Percentiles rank a stretch among this genome's conserved stretches.
Conservation (phyloP, 2,113 vertebrate genomes). For the Gnathonemus longibarbis region DNA sequence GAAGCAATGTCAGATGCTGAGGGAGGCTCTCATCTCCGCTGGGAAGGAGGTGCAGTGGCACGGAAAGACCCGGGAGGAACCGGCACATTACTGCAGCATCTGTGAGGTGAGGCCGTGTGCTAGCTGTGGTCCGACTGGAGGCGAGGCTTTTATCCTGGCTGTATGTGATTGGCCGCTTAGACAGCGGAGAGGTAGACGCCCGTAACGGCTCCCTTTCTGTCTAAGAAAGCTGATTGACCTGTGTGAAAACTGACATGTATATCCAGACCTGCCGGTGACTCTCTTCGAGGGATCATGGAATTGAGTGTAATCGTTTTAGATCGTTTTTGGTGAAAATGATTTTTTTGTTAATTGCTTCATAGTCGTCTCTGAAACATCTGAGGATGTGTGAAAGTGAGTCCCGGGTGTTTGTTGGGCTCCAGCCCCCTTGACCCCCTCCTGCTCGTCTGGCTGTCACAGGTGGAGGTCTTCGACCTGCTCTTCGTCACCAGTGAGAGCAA, state of each 20-base stretch:
- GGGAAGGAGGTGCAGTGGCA: conserved; percentile 90
- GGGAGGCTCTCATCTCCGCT: conserved; percentile 78
- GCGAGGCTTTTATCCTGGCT: background rate
- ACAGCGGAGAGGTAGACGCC: background rate
- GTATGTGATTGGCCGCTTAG: background rate
- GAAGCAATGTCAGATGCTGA: conserved; percentile 93
- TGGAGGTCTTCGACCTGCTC: conserved; percentile 96
- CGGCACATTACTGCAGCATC: conserved; percentile 97
- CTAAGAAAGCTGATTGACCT: background rate
- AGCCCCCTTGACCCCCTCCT: background rate
- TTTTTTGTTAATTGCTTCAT: background rate
- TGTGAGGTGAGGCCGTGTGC: conserved; percentile 73
- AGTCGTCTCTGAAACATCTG: background rate
- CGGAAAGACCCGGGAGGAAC: conserved; percentile 83
- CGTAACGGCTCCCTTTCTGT: background rate
- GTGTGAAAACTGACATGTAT: background rate
- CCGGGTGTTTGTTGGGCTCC: background rate
- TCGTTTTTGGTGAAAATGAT: background rate
- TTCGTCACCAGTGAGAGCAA: conserved; percentile 96
- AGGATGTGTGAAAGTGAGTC: background rate
- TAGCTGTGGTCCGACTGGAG: background rate
- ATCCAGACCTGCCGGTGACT: background rate
- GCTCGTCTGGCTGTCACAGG: conserved; percentile 55
- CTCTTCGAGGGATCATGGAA: background rate
- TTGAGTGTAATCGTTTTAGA: background rate